Evolutionary conservation across 2,888 invertebrate genomes (phyloP), one percentile per base, ranked within the genome.

Genomic region (Leucophora obtusa): DNA sequence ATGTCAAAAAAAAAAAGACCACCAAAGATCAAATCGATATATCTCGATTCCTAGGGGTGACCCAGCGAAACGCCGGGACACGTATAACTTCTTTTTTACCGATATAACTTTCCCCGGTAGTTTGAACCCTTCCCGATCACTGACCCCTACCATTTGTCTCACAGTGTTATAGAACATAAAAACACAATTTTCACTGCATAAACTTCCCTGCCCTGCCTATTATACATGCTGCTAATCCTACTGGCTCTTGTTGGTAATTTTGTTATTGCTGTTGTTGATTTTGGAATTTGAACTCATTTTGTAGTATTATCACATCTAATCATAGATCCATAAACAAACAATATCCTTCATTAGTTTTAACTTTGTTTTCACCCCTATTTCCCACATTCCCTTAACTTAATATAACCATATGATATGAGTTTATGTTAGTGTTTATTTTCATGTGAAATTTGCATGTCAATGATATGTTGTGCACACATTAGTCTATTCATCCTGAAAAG

Each of bases 261-360:
- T 56, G 43, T 47, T 70, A 47, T 28, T 66, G 33, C 38, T 62
- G 38, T 28, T 62, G 63, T 70, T 70, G 62, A 43, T 71, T 59
- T 77, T 50, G 56, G 50, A 73, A 77, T 43, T 74, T 77, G 60
- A 81, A 77, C 81, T 81, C 77, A 81, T 81, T 81, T 81, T 62
- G 66, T 47, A 81, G 81, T 70, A 81, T 81, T 81, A 81, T 81
- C 77, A 81, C 77, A 81, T 81, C 73, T 81, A 77, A 81, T 77
- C 81, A 74, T 60, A 33, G 60, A 77, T 54, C 73, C 73, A 77
- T 81, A 73, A 81, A 77, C 73, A 81, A 81, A 81, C 77, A 81
- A 81, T 81, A 77, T 74, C 81, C 77, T 68, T 80, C 79, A 80
- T 76, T 80, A 68, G 75, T 75, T 79, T 69, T 53, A 69, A 56